These are phyloP conservation scores for Lepisosteus oculatus DNA, from an alignment of 2,113 vertebrate genomes.

Conservation along the genomic window DNA sequence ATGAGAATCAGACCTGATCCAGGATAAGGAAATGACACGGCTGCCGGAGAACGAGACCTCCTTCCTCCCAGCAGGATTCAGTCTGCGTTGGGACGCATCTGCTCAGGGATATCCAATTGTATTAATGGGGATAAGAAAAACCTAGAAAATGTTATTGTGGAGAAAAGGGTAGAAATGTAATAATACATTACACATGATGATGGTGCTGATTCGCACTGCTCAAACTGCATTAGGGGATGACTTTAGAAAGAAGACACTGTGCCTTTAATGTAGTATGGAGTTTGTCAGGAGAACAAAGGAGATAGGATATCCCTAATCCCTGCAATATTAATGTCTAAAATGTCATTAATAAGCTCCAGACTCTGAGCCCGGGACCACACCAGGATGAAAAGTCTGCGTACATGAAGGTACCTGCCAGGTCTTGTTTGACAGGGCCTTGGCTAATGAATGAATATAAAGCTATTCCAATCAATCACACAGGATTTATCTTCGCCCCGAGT, in stretches of 20 bases:
- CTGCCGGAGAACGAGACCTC: slow-evolving; percentile 18
- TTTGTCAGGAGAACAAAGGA: slow-evolving; percentile 53
- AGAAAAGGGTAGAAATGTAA: slow-evolving; percentile 45
- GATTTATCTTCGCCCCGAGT: slow-evolving; percentile 67
- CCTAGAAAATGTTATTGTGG: slow-evolving; percentile 24
- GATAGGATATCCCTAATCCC: slow-evolving; percentile 70
- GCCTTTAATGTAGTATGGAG: slow-evolving; percentile 34
- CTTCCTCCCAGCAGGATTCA: slow-evolving; percentile 27
- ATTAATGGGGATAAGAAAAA: slow-evolving; percentile 22
- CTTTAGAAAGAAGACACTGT: slow-evolving; percentile 23
- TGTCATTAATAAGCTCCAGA: slow-evolving; percentile 72
- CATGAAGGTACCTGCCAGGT: slow-evolving; percentile 75
- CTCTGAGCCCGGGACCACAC: slow-evolving; percentile 70
- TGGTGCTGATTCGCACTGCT: slow-evolving; percentile 35
- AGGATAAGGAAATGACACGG: slow-evolving; percentile 27
- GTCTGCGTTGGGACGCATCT: slow-evolving; percentile 22
- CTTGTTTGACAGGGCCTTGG: slow-evolving; percentile 69
- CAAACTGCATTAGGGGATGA: slow-evolving; percentile 37
- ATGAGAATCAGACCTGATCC: slow-evolving; percentile 30
- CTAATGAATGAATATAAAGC: slow-evolving; percentile 75
- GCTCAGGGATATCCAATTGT: slow-evolving; percentile 29
- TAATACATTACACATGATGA: slow-evolving; percentile 39
- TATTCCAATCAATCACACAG: slow-evolving; percentile 68
- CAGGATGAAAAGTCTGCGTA: slow-evolving; percentile 65
- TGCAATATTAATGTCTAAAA: slow-evolving; percentile 71